These are phyloP conservation scores for Argyra leucocephala DNA, from an alignment of 2,888 invertebrate genomes.

Conservation along the genomic window DNA sequence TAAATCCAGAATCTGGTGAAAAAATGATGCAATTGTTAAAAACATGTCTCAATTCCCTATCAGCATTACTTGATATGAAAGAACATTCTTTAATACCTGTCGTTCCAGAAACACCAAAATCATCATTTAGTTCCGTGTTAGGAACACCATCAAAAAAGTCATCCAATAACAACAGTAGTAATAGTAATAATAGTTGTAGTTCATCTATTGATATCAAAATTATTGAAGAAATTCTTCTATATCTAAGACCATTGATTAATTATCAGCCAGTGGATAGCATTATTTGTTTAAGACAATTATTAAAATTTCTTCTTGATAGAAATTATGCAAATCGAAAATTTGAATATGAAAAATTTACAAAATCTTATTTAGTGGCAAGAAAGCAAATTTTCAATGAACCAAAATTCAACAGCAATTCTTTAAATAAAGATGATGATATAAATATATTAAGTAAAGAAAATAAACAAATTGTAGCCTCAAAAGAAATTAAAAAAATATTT, in stretches of 20 bases:
- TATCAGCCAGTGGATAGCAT: constrained; percentile 61
- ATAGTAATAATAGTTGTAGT: constrained; percentile 16
- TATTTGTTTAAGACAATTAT: constrained; percentile 62
- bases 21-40: constrained; percentile 50
- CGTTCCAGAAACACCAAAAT: constrained; percentile 15
- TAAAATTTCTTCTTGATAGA: constrained; percentile 62
- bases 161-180: constrained; percentile 11
- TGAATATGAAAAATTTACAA: constrained; percentile 31
- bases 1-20: constrained; percentile 67
- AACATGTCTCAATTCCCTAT: constrained; percentile 38
- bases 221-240: constrained; percentile 64
- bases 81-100: constrained; percentile 24
- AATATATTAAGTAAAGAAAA: background rate
- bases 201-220: constrained; percentile 30
- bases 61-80: constrained; percentile 36
- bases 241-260: constrained; percentile 57
- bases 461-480: too few relatives aligned
- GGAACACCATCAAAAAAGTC: constrained; percentile 16
- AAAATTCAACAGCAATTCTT: background rate
- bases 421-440: background rate
- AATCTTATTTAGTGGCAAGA: constrained; percentile 32
- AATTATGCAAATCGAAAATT: constrained; percentile 48
- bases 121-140: constrained; percentile 17
- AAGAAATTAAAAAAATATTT: too few relatives aligned
- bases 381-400: background rate